A percentile compares a stretch with the other conserved stretches of the same genome.
Evolutionary conservation across 2,113 vertebrate genomes (phyloP).

Genomic region (Gobius niger): DNA sequence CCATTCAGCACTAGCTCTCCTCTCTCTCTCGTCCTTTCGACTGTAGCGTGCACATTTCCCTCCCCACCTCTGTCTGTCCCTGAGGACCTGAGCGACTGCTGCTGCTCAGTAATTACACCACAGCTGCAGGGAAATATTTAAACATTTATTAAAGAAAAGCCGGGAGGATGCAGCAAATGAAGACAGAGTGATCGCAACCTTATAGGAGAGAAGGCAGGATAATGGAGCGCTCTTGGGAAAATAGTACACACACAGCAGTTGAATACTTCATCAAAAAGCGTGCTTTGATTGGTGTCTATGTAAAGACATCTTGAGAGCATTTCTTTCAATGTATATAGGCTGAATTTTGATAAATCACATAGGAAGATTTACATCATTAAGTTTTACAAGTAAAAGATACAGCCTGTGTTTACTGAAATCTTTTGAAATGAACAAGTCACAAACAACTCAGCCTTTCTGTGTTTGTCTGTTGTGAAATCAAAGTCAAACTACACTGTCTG

Average conservation of each 20-base stretch:
- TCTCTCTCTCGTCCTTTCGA: not conserved
- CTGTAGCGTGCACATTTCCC: slow-evolving; percentile 14
- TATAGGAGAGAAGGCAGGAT: slow-evolving; percentile 48
- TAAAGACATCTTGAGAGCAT: slow-evolving; percentile 12
- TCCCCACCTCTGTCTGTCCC: not conserved
- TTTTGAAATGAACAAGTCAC: no score
- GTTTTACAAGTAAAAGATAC: slow-evolving; percentile 12
- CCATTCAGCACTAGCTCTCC: slow-evolving; percentile 38
- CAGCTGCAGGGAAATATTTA: slow-evolving; percentile 77
- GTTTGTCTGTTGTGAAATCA: no score
- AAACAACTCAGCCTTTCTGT: no score
- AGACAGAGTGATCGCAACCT: slow-evolving; percentile 55
- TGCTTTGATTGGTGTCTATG: slow-evolving; percentile 21
- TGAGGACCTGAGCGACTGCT: slow-evolving; percentile 62
- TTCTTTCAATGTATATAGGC: slow-evolving; percentile 27
- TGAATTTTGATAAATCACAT: slow-evolving; percentile 16
- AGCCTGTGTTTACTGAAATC: not conserved
- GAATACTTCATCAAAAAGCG: slow-evolving; percentile 44
- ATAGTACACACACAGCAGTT: slow-evolving; percentile 42
- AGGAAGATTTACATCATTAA: slow-evolving; percentile 18
- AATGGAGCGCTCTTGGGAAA: slow-evolving; percentile 37
- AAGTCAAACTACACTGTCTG: no score
- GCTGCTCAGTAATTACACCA: slow-evolving; percentile 77
- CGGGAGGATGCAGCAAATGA: slow-evolving; percentile 66
- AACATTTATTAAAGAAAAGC: slow-evolving; percentile 78